Evolutionary conservation across 2,797 vertebrate genomes (phyloP).

Genomic region (Cygnus olor): DNA sequence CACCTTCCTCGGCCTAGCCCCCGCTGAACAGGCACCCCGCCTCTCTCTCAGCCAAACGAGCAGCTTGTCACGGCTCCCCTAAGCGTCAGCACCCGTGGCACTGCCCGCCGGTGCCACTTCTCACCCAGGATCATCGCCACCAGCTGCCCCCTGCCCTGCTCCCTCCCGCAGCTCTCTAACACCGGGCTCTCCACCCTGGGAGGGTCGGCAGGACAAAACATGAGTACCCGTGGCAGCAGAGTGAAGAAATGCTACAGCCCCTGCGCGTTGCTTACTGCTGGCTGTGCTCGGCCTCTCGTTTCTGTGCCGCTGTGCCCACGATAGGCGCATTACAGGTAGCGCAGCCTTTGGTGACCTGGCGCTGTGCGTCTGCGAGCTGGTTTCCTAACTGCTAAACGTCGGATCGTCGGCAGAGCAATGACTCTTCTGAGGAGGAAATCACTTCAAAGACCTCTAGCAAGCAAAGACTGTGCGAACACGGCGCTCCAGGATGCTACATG

Average conservation of each 20-base stretch:
- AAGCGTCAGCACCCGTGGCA: neutral
- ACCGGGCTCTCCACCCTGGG: accelerated
- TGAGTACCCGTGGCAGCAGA: neutral
- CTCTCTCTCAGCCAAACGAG: neutral
- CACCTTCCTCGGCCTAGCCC: neutral
- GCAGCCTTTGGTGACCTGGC: neutral
- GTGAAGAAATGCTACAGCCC: neutral
- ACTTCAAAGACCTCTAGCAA: constrained; percentile 56
- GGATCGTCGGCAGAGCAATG: neutral
- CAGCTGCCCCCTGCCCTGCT: neutral
- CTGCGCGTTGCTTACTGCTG: neutral
- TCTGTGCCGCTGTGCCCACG: neutral
- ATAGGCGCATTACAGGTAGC: neutral
- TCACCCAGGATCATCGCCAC: neutral
- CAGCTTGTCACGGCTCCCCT: neutral
- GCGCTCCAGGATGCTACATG: neutral
- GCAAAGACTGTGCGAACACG: neutral
- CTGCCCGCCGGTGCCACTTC: neutral
- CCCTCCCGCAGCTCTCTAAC: neutral
- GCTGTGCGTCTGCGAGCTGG: neutral
- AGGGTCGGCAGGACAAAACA: neutral
- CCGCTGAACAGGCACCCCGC: neutral
- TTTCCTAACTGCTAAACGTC: neutral
- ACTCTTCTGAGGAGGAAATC: neutral
- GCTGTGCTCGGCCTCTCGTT: neutral